phyloP scores from a whole-genome alignment of 2,888 invertebrate genomes.

The Hydrotaea cyrtoneurina region DNA sequence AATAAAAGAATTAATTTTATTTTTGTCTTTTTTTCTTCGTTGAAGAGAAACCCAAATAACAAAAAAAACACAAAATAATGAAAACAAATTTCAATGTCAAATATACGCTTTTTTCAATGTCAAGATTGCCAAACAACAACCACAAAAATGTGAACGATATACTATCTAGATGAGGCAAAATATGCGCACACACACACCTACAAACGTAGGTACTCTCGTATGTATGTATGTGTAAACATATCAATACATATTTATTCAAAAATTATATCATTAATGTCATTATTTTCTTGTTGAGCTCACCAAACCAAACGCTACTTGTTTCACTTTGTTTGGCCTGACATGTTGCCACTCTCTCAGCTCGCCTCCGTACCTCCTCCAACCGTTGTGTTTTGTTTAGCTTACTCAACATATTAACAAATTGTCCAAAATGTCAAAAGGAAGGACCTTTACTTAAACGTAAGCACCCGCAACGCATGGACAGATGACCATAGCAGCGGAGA shows the following conservation, averaged over 20 bases:
- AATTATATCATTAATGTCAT: slow-evolving; percentile 15
- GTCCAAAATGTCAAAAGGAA: slow-evolving; percentile 41
- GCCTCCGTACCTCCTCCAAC: too few relatives aligned
- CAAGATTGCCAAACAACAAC: slow-evolving; percentile 55
- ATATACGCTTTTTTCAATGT: slow-evolving; percentile 61
- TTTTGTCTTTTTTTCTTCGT: neutral
- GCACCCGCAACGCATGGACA: neutral
- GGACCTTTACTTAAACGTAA: slow-evolving; percentile 18
- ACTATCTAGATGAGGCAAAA: neutral
- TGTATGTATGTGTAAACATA: neutral
- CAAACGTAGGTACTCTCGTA: neutral
- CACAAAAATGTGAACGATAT: neutral
- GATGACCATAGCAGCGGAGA: neutral
- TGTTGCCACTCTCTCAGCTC: neutral
- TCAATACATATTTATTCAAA: slow-evolving; percentile 22
- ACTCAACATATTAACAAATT: neutral
- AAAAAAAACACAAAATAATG: slow-evolving; percentile 42
- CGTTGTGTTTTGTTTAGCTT: slow-evolving; percentile 30
- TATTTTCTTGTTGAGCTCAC: neutral
- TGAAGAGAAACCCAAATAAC: neutral
- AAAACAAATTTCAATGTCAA: slow-evolving; percentile 62
- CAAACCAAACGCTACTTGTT: neutral
- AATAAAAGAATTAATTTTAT: slow-evolving; percentile 23
- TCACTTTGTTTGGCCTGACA: neutral
- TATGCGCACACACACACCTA: neutral